Base-by-base conservation (phyloP, 2,797 vertebrate genomes). In the Telmatherina bonti region DNA sequence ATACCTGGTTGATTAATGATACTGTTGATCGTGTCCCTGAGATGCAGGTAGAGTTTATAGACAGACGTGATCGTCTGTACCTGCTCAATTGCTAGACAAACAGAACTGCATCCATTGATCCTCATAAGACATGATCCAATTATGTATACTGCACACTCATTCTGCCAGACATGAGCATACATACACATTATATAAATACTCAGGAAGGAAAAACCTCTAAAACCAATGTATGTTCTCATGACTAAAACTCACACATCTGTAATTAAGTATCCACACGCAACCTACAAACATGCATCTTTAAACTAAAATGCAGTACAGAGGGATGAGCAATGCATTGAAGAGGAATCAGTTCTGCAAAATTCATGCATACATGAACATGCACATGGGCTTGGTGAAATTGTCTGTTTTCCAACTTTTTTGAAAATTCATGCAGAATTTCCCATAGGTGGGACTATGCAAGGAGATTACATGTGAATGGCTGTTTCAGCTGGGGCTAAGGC, bases 381-480 rank as follows among this genome's bases (percentile, higher is more conserved):
- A 2, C 31, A 69, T 74, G 18, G 33, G 29, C 27, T 24, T 33
- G 20, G 45, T 67, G 18, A 70, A 29, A 61, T 57, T 16, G 16
- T 49, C n/a, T 27, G 7, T 33, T 29, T 57, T 67, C 36, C 35
- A 54, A 62, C 41, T 36, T 67, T 5, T 43, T 8, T 22, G 13
- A 57, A 70, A 49, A 81, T 53, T 53, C 16, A n/a, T 64, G 41
- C 51, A 74, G 35, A 71, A 74, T 60, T 78, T 58, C 55, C 57
- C 58, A 58, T 68, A 80, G 69, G 62, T 69, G 62, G 36, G 29
- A 66, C 58, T 80, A 84, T 89, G 92, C 85, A 75, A 84, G 82
- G 85, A 93, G 95, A 96, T 97, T 96, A 96, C 77, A 82, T 80
- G 85, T 89, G 94, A 93, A 94, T 92, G 90, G 87, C 84, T 94